These are phyloP conservation scores for Dendrocincla tyrannina DNA, from an alignment of 2,797 vertebrate species.

Conservation along the genomic window DNA sequence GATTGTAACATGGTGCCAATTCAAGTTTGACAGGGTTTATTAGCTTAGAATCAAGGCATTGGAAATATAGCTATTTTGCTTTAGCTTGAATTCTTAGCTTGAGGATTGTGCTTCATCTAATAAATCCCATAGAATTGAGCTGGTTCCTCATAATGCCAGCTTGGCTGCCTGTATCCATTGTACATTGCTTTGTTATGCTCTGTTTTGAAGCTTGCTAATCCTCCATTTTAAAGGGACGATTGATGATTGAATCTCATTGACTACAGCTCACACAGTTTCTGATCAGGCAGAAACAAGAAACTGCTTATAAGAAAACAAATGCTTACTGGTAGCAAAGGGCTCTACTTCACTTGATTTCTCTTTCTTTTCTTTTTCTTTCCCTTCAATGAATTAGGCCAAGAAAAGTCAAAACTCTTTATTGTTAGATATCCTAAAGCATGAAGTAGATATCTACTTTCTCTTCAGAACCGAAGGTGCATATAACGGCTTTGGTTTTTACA, in stretches of 20 bases:
- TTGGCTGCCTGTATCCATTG: background rate
- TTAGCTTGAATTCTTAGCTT: background rate
- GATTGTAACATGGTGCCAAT: too few species aligned
- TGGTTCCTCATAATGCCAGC: background rate
- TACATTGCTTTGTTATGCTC: background rate
- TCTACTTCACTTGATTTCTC: background rate
- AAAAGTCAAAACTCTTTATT: background rate
- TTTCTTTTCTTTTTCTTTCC: too few species aligned
- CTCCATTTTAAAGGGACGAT: background rate
- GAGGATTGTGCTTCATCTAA: background rate
- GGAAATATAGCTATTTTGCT: background rate
- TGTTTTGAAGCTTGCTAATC: background rate
- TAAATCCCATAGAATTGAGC: background rate
- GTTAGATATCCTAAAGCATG: background rate
- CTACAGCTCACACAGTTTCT: background rate
- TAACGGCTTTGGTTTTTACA: background rate
- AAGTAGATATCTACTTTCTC: background rate
- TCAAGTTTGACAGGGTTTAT: constrained; percentile 19
- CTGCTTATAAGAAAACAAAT: background rate
- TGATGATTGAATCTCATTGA: background rate
- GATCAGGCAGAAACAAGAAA: background rate
- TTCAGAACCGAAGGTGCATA: background rate
- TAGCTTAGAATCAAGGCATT: background rate
- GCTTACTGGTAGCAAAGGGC: background rate
- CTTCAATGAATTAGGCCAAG: background rate